Base-by-base conservation (phyloP, 2,888 invertebrate species). In the Anaspis maculata region DNA sequence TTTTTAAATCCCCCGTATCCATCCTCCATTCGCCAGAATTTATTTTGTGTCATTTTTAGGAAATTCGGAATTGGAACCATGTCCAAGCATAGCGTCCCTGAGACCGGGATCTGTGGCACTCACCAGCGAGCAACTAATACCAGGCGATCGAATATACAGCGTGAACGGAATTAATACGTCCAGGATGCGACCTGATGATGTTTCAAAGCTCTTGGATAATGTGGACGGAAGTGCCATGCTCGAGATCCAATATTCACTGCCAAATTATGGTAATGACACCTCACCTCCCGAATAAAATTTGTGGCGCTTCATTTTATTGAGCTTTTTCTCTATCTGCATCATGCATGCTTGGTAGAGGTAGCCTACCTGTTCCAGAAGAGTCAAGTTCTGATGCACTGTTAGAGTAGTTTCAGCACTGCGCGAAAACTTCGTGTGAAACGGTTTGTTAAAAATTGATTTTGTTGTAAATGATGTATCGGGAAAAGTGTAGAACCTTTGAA, bases 221-320 rank as follows among this genome's bases (percentile, higher is more conserved):
- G 79, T 82, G 11, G 80, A 81, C 42, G 81, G 80, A 34, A 71
- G 79, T 32, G 83, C 87, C 5, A 71, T 80, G n/a, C 66, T 89
- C 52, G 87, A 88, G 66, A 77, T 88, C 44, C 86, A 87, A 57
- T 89, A 88, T 64, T 81, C 83, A 41, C 73, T 88, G 59, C 87
- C 87, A 3, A 80, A 82, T 56, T 79, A 80, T 64, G 79, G 87
- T 86, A 62, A 76, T 75, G 3, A 25, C n/a, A 19, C 19, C 12
- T 24, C 10, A 19, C 19, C 6, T 6, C 5, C 19, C 19, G 5
- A 5, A 6, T 5, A 19, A 19, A 19, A 19, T 6, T 19, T 19
- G 6, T 19, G 6, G n/a, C n/a, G n/a, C n/a, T n/a, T n/a, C n/a
- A n/a, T n/a, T n/a, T n/a, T 25, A 25, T 21, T 21, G 6, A 21